A percentile compares a stretch with the other conserved stretches of the same genome.
phyloP scores from a whole-genome alignment of 2,888 invertebrate species.

The Arge pagana region DNA sequence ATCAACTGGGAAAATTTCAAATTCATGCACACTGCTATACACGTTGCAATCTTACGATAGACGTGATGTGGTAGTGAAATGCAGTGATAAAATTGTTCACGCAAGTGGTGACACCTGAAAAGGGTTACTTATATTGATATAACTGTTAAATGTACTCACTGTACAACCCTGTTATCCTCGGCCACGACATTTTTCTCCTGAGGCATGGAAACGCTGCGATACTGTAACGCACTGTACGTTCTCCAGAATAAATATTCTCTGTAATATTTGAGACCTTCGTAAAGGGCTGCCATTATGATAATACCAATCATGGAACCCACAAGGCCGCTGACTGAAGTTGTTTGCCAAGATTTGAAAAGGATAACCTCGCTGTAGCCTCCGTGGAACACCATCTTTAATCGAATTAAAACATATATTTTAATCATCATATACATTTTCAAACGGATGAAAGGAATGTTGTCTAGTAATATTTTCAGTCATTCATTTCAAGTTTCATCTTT shows the following conservation, averaged over 20 bases:
- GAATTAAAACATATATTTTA: slow-evolving; percentile 20
- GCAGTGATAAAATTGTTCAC: no score
- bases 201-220: slow-evolving; percentile 82
- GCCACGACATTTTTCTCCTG: slow-evolving; percentile 67
- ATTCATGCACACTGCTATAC: no score
- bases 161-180: slow-evolving; percentile 76
- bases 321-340: slow-evolving; percentile 74
- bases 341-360: slow-evolving; percentile 82
- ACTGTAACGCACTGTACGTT: slow-evolving; percentile 83
- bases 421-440: not conserved
- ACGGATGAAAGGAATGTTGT: not conserved
- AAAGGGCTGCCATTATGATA: slow-evolving; percentile 88
- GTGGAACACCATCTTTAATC: slow-evolving; percentile 72
- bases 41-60: no score
- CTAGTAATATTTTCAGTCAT: no score
- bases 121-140: no score
- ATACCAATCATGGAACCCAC: slow-evolving; percentile 90
- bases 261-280: slow-evolving; percentile 94
- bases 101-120: no score
- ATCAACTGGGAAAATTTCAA: no score
- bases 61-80: no score
- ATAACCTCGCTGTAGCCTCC: slow-evolving; percentile 78
- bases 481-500: no score
- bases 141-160: slow-evolving; percentile 65
- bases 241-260: slow-evolving; percentile 78